Base-by-base conservation (phyloP, 1,140 invertebrate species). In the Drosophila bipectinata region DNA sequence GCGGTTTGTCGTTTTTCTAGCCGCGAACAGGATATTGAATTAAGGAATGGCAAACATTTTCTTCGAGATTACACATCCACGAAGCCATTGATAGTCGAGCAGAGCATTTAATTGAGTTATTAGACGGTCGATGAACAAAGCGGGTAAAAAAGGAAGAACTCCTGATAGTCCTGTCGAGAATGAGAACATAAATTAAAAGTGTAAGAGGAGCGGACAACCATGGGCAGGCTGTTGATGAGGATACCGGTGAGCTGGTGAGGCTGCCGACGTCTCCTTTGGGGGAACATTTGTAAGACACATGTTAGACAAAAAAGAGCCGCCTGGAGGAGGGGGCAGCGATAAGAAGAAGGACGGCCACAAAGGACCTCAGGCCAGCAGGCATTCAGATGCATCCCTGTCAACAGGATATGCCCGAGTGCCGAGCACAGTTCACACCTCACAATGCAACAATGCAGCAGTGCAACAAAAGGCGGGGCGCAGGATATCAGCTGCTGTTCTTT, bases 401-500 rank as follows among this genome's bases (percentile, higher is more conserved):
- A 88, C 75, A 87, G 82, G 82, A 87, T 87, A 87, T 88, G 82
- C 83, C 80, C 85, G 82, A 82, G 75, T 64, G 75, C 62, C 68
- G 69, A 72, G 79, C 66, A 69, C 74, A 82, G 78, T 87, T 87
- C 82, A 87, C 82, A 87, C 82, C 82, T 87, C 64, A 87, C 78
- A 87, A 88, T 82, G 69, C 67, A 80, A 81, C 77, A 74, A 79
- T 63, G 59, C 67, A 80, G 81, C 77, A 74, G 71, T 63, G 59
- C 60, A 69, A 82, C 62, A 81, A 85, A 76, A 45, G 52, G 45
- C 73, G 58, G 59, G 68, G 66, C 49, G 57, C 72, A 72, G 48
- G 84, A 73, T 82, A 88, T 87, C 82, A 87, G 82, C 83, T 88
- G 82, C 82, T 66, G 34, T 55, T 49, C 28, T 45, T 37, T 34